A percentile compares a stretch with the other conserved stretches of the same genome.
Evolutionary conservation across 2,797 vertebrate species (phyloP).

Genomic region (Sebastiscus albofasciatus): DNA sequence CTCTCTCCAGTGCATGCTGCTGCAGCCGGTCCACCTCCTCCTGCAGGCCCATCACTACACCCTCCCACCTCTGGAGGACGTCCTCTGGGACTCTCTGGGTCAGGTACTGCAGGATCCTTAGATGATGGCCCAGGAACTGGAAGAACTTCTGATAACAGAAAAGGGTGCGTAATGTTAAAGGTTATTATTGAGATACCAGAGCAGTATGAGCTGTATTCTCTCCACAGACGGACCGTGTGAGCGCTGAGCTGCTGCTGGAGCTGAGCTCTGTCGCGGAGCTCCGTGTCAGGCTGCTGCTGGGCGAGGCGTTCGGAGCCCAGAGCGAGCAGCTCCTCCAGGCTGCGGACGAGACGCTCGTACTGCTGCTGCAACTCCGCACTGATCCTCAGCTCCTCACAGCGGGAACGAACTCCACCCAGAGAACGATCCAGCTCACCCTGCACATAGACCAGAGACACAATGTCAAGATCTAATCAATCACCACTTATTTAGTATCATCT

Average conservation of each 20-base stretch:
- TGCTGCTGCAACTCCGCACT: conserved; percentile 75
- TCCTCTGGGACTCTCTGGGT: conserved; percentile 71
- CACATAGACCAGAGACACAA: not conserved
- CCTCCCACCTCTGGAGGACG: conserved; percentile 70
- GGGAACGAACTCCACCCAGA: conserved; percentile 75
- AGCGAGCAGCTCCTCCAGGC: conserved; percentile 80
- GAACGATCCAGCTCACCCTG: conserved; percentile 85
- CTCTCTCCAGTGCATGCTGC: conserved; percentile 75
- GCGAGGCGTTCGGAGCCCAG: conserved; percentile 81
- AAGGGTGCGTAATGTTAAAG: not conserved
- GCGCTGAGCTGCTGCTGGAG: conserved; percentile 79
- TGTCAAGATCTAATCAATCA: not conserved
- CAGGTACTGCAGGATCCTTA: conserved; percentile 77
- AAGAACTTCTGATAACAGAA: conserved; percentile 84
- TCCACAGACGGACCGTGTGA: conserved; percentile 82
- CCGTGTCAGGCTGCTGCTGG: conserved; percentile 42
- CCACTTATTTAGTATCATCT: not conserved
- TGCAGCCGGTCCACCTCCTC: conserved; percentile 76
- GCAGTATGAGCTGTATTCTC: no score
- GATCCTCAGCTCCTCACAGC: conserved; percentile 70
- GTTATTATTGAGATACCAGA: not conserved
- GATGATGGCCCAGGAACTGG: conserved; percentile 77
- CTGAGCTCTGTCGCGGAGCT: conserved; percentile 70
- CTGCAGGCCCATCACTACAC: conserved; percentile 72
- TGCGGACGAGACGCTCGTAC: conserved; percentile 77